Percentiles rank a stretch among this genome's conserved stretches.
Evolutionary conservation across 1,140 invertebrate genomes (phyloP).

Genomic region (Phenacoccus solenopsis): DNA sequence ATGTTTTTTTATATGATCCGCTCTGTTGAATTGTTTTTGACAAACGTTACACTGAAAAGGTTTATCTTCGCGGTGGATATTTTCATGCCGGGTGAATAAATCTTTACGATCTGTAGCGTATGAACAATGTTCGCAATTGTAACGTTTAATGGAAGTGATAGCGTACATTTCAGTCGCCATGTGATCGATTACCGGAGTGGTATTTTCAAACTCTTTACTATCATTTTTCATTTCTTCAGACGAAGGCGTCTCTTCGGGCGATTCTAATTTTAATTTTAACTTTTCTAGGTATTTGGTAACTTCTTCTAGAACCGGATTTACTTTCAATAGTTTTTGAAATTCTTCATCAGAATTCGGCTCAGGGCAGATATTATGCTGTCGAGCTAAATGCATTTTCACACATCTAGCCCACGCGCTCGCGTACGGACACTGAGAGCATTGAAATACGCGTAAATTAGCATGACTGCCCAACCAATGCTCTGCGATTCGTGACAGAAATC

Average conservation of each 20-base stretch:
- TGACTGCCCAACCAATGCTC: slow-evolving; percentile 75
- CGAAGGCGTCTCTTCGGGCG: slow-evolving; percentile 28
- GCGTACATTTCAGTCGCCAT: slow-evolving; percentile 15
- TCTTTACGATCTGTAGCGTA: slow-evolving; percentile 85
- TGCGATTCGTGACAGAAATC: slow-evolving; percentile 59
- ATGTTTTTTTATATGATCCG: slow-evolving; percentile 91
- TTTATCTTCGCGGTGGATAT: slow-evolving; percentile 87
- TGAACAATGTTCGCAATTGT: slow-evolving; percentile 70
- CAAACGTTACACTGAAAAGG: slow-evolving; percentile 87
- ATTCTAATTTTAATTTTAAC: slow-evolving; percentile 48
- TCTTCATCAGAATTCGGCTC: slow-evolving; percentile 13
- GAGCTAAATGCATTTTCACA: slow-evolving; percentile 54
- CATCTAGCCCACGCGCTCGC: slow-evolving; percentile 60
- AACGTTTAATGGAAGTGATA: slow-evolving; percentile 46
- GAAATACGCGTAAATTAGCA: slow-evolving; percentile 56
- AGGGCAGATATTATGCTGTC: slow-evolving; percentile 42
- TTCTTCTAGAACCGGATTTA: slow-evolving; percentile 60
- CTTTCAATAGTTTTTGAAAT: slow-evolving; percentile 38
- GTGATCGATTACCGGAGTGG: neutral
- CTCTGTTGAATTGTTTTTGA: slow-evolving; percentile 80
- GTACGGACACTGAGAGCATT: slow-evolving; percentile 57
- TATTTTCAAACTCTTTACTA: slow-evolving; percentile 19
- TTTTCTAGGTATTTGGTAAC: slow-evolving; percentile 54
- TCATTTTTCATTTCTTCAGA: slow-evolving; percentile 22
- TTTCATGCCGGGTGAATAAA: slow-evolving; percentile 88